Evolutionary conservation across 2,797 vertebrate species (phyloP).

Genomic region (Gallinago stenura): DNA sequence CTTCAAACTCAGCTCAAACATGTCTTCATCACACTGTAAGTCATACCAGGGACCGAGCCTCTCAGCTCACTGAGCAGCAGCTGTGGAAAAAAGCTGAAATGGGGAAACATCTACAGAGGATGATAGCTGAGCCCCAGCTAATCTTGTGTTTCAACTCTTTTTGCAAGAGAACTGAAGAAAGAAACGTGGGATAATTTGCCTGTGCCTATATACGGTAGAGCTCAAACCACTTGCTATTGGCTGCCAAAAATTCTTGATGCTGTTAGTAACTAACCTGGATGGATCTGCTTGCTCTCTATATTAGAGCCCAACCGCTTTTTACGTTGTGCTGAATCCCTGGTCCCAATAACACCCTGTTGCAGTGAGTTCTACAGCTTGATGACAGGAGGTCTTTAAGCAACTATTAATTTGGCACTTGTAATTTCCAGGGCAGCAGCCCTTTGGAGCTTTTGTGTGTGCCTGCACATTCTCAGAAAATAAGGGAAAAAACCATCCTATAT

Average conservation of each 20-base stretch:
- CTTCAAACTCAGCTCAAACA: neutral
- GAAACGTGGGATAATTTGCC: neutral
- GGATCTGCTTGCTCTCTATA: neutral
- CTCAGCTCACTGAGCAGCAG: neutral
- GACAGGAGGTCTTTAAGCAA: neutral
- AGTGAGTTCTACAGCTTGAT: neutral
- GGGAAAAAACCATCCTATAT: neutral
- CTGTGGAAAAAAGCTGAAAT: neutral
- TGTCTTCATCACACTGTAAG: neutral
- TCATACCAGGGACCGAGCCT: neutral
- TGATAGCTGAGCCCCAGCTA: neutral
- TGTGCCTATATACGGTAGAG: neutral
- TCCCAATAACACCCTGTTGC: neutral
- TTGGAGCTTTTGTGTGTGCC: neutral
- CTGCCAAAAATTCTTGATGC: slow-evolving; percentile 22
- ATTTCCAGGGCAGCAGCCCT: neutral
- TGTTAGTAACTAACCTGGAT: neutral
- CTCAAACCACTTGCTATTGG: neutral
- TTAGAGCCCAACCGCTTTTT: neutral
- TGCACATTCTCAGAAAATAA: neutral
- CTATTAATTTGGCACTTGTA: neutral
- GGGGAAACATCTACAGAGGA: neutral
- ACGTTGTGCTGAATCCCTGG: neutral
- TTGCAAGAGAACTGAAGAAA: neutral
- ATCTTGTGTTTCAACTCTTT: neutral